These are phyloP conservation scores for Rhinella marina DNA, from an alignment of 2,797 vertebrate species.

Conservation along the genomic window DNA sequence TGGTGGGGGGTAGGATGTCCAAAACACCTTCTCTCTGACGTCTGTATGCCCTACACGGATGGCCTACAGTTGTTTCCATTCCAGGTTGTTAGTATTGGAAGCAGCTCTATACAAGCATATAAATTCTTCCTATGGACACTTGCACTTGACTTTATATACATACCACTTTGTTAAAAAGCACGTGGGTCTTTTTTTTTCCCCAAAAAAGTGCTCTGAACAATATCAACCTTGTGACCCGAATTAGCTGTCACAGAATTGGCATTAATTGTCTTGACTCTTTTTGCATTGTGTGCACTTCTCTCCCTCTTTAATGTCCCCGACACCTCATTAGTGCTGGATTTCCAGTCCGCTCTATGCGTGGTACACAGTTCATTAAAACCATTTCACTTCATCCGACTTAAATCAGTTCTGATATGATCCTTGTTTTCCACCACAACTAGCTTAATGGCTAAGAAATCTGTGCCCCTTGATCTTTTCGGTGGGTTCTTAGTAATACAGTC, in stretches of 20 bases:
- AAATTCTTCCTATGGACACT: no score
- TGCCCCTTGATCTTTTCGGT: slow-evolving; percentile 64
- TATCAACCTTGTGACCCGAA: slow-evolving; percentile 72
- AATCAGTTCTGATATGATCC: slow-evolving; percentile 67
- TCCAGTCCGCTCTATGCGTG: slow-evolving; percentile 71
- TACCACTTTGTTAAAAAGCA: neutral
- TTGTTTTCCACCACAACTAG: slow-evolving; percentile 60
- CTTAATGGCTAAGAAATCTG: slow-evolving; percentile 62
- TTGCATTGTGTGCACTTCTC: slow-evolving; percentile 42
- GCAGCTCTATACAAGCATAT: no score
- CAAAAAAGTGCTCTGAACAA: slow-evolving; percentile 65
- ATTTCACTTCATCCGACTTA: slow-evolving; percentile 72
- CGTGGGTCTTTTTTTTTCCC: neutral
- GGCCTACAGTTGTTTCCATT: no score
- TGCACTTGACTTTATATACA: neutral
- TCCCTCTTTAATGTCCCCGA: slow-evolving; percentile 65
- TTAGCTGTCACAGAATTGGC: slow-evolving; percentile 63
- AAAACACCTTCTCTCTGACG: no score
- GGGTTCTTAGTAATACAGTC: slow-evolving; percentile 56
- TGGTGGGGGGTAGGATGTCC: no score
- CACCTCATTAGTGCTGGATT: slow-evolving; percentile 77
- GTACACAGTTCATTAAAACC: slow-evolving; percentile 70
- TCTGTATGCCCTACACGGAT: no score
- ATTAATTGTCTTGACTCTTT: slow-evolving; percentile 62
- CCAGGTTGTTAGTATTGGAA: no score